A percentile compares a stretch with the other conserved stretches of the same genome.
phyloP scores from a whole-genome alignment of 2,888 invertebrate species.

The Hypselothyrea guttata region DNA sequence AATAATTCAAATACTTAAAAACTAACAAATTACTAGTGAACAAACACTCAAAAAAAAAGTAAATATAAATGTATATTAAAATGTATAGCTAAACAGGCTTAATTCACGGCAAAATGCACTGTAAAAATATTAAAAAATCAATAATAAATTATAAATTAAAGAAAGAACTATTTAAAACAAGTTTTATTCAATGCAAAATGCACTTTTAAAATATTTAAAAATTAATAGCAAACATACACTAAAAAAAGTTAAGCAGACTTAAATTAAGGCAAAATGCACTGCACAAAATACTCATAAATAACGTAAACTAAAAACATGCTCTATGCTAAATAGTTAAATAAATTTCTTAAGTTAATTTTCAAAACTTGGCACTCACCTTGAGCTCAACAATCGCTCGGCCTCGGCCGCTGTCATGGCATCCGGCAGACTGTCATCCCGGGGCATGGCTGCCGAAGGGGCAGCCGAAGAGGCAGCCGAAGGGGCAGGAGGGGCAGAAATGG shows the following conservation, averaged over 20 bases:
- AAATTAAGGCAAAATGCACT: neutral
- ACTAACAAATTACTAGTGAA: too few relatives aligned
- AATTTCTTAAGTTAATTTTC: too few relatives aligned
- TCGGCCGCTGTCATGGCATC: conserved; percentile 92
- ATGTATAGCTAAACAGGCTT: too few relatives aligned
- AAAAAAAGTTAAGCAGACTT: conserved; percentile 22
- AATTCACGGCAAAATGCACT: too few relatives aligned
- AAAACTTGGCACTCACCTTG: conserved; percentile 85
- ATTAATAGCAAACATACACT: neutral
- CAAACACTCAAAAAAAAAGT: too few relatives aligned
- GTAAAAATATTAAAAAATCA: too few relatives aligned
- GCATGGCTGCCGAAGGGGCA: conserved; percentile 25
- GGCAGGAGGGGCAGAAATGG: neutral
- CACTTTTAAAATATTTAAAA: too few relatives aligned
- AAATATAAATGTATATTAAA: too few relatives aligned
- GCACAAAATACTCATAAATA: neutral
- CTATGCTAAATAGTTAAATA: neutral
- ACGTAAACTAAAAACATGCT: neutral
- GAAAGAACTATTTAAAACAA: too few relatives aligned
- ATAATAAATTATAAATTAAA: too few relatives aligned
- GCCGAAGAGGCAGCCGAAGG: neutral
- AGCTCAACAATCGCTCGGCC: conserved; percentile 92
- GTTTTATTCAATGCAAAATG: too few relatives aligned
- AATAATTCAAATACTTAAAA: too few relatives aligned
- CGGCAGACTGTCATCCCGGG: conserved; percentile 81